These are phyloP conservation scores for Teleopsis dalmanni DNA, from an alignment of 1,140 invertebrate genomes.

Conservation along the genomic window DNA sequence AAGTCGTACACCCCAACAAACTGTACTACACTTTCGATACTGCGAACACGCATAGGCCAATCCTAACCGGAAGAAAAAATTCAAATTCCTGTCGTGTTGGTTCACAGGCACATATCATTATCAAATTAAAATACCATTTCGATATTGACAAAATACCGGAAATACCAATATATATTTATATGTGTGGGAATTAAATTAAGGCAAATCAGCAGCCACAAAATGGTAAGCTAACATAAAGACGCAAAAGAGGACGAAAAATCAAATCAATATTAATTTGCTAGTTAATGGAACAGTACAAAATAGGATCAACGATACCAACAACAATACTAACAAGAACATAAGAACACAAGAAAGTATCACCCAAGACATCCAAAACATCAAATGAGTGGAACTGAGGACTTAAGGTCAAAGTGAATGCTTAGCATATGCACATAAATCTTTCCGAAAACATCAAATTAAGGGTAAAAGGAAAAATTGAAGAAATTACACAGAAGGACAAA, in stretches of 20 bases:
- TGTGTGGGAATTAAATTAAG: conserved; percentile 3
- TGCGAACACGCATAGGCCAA: too few relatives aligned
- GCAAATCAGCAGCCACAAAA: background rate
- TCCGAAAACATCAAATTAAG: conserved; percentile 11
- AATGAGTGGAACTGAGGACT: conserved; percentile 8
- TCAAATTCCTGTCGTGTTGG: too few relatives aligned
- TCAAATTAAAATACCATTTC: conserved; percentile 18
- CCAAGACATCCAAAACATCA: conserved; percentile 18
- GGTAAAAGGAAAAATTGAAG: conserved; percentile 2
- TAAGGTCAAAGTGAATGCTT: conserved; percentile 15
- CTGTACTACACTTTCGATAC: too few relatives aligned
- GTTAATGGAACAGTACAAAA: conserved; percentile 4
- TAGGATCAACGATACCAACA: background rate
- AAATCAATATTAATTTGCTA: conserved; percentile 17
- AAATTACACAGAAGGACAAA: background rate
- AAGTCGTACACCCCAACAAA: too few relatives aligned
- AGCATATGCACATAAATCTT: conserved; percentile 42
- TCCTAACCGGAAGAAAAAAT: too few relatives aligned
- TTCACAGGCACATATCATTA: conserved; percentile 13
- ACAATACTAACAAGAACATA: background rate
- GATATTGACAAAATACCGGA: conserved; percentile 13
- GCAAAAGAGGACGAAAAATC: conserved; percentile 9
- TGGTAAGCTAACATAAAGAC: background rate
- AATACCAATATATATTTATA: background rate
- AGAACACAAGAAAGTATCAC: background rate